Evolutionary conservation across 2,888 invertebrate genomes (phyloP).

Genomic region (Xestia rhomboidea): DNA sequence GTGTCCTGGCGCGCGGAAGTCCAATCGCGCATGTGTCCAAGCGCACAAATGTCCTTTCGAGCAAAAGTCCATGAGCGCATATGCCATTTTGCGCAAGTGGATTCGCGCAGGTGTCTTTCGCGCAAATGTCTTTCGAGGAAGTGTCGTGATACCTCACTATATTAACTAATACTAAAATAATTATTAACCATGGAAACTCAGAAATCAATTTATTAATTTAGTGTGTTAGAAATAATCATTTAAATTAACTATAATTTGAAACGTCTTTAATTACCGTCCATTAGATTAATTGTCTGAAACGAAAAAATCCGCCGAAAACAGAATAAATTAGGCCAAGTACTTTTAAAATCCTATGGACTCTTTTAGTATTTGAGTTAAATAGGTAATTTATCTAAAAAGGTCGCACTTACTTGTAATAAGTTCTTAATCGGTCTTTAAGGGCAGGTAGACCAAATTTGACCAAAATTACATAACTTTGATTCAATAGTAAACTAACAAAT

Average conservation of each 20-base stretch:
- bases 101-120: too few relatives aligned
- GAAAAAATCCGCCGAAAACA: constrained; percentile 21
- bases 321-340: constrained; percentile 17
- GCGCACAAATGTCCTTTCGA: too few relatives aligned
- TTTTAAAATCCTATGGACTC: constrained; percentile 1
- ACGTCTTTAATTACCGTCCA: constrained; percentile 11
- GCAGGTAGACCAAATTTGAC: too few relatives aligned
- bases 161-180: background rate
- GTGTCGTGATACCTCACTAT: too few relatives aligned
- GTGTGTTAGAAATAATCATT: too few relatives aligned
- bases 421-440: background rate
- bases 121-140: too few relatives aligned
- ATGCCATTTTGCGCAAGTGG: too few relatives aligned
- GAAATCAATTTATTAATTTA: background rate
- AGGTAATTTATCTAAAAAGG: background rate
- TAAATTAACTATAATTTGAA: constrained; percentile 8
- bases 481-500: too few relatives aligned
- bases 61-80: too few relatives aligned
- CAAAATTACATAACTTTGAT: too few relatives aligned
- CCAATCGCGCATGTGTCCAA: too few relatives aligned
- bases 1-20: too few relatives aligned
- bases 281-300: constrained; percentile 19
- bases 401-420: background rate
- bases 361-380: background rate
- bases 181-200: background rate